These are phyloP conservation scores for Myotis pilosus DNA, from an alignment of 2,797 vertebrate species.

Conservation along the genomic window DNA sequence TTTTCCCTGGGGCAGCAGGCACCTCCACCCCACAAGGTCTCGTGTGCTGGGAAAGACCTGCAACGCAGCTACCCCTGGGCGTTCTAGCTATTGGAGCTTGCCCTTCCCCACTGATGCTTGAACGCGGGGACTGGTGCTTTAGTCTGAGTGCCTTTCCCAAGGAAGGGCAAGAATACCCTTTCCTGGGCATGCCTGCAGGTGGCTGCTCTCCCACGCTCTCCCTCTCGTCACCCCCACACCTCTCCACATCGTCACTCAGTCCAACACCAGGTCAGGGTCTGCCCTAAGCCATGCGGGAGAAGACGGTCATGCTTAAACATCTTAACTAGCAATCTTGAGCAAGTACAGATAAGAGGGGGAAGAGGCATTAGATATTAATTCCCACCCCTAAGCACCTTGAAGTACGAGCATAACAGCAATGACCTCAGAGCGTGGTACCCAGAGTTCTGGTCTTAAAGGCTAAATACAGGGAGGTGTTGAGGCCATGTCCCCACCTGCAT, in stretches of 20 bases:
- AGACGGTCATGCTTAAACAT: background rate
- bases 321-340: background rate
- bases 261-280: background rate
- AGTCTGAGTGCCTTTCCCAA: background rate
- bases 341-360: background rate
- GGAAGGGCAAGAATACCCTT: background rate
- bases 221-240: background rate
- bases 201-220: background rate
- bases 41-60: background rate
- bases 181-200: background rate
- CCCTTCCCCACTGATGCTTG: background rate
- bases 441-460: background rate
- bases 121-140: background rate
- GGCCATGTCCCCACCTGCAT: background rate
- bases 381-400: background rate
- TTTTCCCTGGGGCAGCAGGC: background rate
- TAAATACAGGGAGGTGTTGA: background rate
- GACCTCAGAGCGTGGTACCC: background rate
- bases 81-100: background rate
- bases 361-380: background rate
- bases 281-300: background rate
- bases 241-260: background rate
- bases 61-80: background rate
- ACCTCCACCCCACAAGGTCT: too few relatives aligned
- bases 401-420: background rate